These are phyloP conservation scores for Disparrhopalites patrizii DNA, from an alignment of 2,888 invertebrate species.

Conservation along the genomic window DNA sequence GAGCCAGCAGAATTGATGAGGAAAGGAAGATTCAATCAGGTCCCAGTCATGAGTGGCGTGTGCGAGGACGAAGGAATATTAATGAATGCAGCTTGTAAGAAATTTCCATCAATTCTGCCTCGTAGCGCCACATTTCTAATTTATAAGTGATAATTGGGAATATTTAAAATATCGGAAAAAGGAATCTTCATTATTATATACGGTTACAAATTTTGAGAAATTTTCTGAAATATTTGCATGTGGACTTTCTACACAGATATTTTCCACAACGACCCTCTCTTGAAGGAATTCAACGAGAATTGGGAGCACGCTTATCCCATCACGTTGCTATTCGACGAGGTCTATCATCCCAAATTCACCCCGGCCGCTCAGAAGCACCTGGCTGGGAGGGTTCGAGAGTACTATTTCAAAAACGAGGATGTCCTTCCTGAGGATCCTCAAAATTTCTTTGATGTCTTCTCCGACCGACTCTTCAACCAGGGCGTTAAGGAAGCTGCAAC, in stretches of 20 bases:
- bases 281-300: not conserved
- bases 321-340: not conserved
- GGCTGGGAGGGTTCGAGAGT: constrained; percentile 27
- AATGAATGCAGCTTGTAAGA: constrained; percentile 12
- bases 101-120: no score
- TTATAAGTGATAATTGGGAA: no score
- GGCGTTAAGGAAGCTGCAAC: constrained; percentile 53
- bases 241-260: no score
- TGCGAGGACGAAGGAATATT: constrained; percentile 55
- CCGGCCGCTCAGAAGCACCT: not conserved
- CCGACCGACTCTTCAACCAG: constrained; percentile 56
- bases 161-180: no score
- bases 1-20: not conserved
- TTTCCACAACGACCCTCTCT: not conserved
- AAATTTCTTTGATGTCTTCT: constrained; percentile 50
- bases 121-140: no score
- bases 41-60: constrained; percentile 56
- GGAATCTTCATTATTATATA: no score
- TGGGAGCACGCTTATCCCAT: constrained; percentile 4
- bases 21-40: not conserved
- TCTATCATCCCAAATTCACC: not conserved
- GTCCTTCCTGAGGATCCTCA: constrained; percentile 13
- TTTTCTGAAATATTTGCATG: no score
- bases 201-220: no score
- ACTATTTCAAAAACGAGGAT: constrained; percentile 37